These are phyloP conservation scores for Protobothrops flavoviridis DNA, from an alignment of 2,113 vertebrate genomes.

Conservation along the genomic window DNA sequence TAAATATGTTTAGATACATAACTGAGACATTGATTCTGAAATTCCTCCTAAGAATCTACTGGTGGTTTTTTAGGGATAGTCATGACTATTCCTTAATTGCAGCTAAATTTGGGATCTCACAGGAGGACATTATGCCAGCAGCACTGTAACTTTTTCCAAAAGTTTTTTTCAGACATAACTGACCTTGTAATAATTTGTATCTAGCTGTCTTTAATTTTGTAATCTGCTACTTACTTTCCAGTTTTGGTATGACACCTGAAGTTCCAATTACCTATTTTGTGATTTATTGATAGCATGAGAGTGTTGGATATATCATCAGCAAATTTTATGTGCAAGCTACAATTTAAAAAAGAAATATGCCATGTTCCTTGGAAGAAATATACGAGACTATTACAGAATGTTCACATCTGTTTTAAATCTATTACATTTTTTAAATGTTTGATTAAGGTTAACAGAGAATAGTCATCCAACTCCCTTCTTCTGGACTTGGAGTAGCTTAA, in stretches of 20 bases:
- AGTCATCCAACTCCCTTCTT: background rate
- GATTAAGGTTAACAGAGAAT: constrained; percentile 11
- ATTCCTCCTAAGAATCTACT: background rate
- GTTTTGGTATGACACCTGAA: background rate
- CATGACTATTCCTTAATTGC: background rate
- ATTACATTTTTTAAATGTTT: background rate
- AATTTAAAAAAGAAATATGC: background rate
- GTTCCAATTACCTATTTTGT: background rate
- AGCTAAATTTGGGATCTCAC: background rate
- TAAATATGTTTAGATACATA: background rate
- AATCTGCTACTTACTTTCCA: background rate
- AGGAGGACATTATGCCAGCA: background rate
- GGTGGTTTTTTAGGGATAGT: no score
- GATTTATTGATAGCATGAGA: background rate
- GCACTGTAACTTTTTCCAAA: background rate
- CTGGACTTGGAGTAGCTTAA: background rate
- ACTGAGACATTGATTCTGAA: background rate
- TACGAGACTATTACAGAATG: background rate
- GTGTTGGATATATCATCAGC: background rate
- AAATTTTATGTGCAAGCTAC: background rate
- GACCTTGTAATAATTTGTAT: background rate
- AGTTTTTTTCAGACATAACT: background rate
- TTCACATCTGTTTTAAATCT: background rate
- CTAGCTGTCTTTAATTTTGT: background rate
- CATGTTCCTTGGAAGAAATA: background rate